These are phyloP conservation scores for Ciconia boyciana DNA, from an alignment of 2,113 vertebrate genomes.

Conservation along the genomic window DNA sequence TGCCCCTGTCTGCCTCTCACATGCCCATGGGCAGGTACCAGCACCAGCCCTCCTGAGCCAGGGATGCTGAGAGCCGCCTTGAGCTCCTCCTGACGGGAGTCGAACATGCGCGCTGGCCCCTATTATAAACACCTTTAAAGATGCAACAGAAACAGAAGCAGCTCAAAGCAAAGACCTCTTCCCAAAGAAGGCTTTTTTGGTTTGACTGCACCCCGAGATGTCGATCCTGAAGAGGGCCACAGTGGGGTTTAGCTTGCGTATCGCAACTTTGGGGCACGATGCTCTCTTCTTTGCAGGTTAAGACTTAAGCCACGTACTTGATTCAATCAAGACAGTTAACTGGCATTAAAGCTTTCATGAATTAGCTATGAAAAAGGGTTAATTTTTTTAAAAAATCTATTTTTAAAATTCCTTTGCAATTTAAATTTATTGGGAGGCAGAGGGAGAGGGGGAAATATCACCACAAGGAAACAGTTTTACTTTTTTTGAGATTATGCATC, in stretches of 20 bases:
- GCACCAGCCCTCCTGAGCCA: not conserved
- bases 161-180: not conserved
- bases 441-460: not conserved
- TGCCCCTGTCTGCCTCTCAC: not conserved
- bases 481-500: conserved; percentile 17
- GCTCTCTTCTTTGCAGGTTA: not conserved
- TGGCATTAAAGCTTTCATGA: not conserved
- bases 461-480: not conserved
- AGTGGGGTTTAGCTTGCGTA: not conserved
- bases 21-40: not conserved
- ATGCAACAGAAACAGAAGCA: not conserved
- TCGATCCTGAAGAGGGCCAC: not conserved
- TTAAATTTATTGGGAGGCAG: not conserved
- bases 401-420: not conserved
- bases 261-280: rapidly evolving
- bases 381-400: not conserved
- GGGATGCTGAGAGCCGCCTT: not conserved
- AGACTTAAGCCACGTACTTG: not conserved
- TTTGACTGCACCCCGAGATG: not conserved
- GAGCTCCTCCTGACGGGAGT: rapidly evolving
- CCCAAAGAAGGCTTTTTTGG: not conserved
- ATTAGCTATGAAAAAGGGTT: not conserved
- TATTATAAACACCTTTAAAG: not conserved
- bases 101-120: rapidly evolving
- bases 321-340: not conserved